These are phyloP conservation scores for Ceratina australensis DNA, from an alignment of 1,140 invertebrate genomes.

Conservation along the genomic window DNA sequence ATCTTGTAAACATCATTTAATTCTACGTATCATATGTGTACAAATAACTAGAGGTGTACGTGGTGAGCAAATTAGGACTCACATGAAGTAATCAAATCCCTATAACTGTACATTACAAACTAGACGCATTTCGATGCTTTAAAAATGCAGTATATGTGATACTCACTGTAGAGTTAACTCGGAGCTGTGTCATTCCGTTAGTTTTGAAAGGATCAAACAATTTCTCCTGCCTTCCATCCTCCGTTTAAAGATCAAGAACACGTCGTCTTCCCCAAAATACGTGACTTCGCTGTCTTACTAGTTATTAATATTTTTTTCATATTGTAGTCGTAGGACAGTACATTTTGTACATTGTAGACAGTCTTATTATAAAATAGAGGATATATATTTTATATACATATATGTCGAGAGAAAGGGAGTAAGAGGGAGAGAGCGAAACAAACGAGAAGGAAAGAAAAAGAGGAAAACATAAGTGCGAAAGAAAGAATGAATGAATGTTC, in stretches of 20 bases:
- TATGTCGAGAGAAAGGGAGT: neutral
- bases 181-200: neutral
- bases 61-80: no score
- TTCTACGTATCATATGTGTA: no score
- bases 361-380: slow-evolving; percentile 32
- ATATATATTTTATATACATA: slow-evolving; percentile 44
- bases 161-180: neutral
- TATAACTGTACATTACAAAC: no score
- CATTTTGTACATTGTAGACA: slow-evolving; percentile 53
- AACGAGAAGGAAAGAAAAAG: slow-evolving; percentile 7
- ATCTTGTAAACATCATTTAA: no score
- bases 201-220: neutral
- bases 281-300: slow-evolving; percentile 39
- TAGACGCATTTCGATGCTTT: no score
- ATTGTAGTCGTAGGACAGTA: slow-evolving; percentile 25
- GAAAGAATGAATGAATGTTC: slow-evolving; percentile 1
- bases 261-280: slow-evolving; percentile 65
- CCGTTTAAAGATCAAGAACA: neutral
- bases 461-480: neutral
- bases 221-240: neutral
- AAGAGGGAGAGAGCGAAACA: neutral
- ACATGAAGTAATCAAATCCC: no score
- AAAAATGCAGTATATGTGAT: no score
- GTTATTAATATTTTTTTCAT: slow-evolving; percentile 40
- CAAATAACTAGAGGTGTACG: no score